Evolutionary conservation across 2,113 vertebrate species (phyloP).

Genomic region (Clarias gariepinus): DNA sequence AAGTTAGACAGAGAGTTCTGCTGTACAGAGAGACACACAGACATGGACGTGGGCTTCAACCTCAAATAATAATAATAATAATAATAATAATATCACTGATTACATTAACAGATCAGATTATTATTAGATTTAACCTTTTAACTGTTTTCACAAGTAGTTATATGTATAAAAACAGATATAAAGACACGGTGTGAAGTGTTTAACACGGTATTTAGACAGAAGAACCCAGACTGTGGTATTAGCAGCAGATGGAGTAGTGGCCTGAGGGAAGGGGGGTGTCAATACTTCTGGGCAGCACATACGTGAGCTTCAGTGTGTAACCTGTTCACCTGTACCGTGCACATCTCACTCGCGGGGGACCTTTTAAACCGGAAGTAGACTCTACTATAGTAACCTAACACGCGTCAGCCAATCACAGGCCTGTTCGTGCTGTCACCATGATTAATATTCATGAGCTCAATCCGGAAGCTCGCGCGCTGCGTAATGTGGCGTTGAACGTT

Average conservation of each 20-base stretch:
- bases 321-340: not conserved
- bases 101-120: too few species aligned
- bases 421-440: not conserved
- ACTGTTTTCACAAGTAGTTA: too few species aligned
- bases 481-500: not conserved
- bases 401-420: not conserved
- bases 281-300: not conserved
- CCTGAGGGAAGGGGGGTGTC: not conserved
- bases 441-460: conserved; percentile 15
- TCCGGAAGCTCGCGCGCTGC: not conserved
- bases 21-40: too few species aligned
- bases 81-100: too few species aligned
- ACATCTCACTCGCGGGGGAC: not conserved
- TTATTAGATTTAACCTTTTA: too few species aligned
- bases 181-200: not conserved
- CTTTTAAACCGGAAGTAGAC: not conserved
- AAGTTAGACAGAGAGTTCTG: too few species aligned
- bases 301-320: not conserved
- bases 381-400: not conserved
- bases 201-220: not conserved
- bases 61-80: too few species aligned
- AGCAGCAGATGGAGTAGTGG: too few species aligned
- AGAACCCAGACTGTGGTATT: too few species aligned
- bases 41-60: too few species aligned
- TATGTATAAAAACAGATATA: too few species aligned